phyloP scores from a whole-genome alignment of 2,113 vertebrate species.

The Numida meleagris region DNA sequence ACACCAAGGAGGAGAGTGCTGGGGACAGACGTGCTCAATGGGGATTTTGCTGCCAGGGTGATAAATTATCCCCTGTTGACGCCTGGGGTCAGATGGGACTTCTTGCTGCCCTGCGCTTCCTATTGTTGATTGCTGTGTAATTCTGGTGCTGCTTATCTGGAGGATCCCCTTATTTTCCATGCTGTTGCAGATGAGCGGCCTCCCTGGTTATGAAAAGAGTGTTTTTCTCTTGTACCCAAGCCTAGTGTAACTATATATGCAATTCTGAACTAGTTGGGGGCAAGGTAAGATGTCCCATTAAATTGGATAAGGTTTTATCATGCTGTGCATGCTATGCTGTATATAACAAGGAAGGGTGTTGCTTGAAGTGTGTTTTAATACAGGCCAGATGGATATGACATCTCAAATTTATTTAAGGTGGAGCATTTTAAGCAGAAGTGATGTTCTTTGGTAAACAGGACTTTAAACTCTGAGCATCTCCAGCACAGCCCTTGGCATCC shows the following conservation, averaged over 20 bases:
- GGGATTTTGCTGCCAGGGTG: neutral
- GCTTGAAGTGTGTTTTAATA: neutral
- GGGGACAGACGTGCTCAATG: neutral
- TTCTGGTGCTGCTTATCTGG: conserved; percentile 10
- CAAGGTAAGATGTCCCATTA: neutral
- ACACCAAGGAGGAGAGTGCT: neutral
- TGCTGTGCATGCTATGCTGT: neutral
- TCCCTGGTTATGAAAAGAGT: neutral
- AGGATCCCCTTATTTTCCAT: neutral
- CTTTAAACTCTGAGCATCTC: neutral
- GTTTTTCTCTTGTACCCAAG: neutral
- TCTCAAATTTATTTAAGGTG: neutral
- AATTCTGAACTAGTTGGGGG: neutral
- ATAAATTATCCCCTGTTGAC: neutral
- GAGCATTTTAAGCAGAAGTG: neutral
- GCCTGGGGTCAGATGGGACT: neutral
- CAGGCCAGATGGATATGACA: neutral
- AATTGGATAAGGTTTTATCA: neutral
- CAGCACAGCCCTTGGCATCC: neutral
- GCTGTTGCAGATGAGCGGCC: neutral
- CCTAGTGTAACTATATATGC: neutral
- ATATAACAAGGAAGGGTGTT: neutral
- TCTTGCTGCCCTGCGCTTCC: neutral
- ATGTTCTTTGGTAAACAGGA: neutral
- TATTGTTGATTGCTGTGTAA: neutral